Base-by-base conservation (phyloP, 1,140 invertebrate genomes). In the Sminthurides bifidus region DNA sequence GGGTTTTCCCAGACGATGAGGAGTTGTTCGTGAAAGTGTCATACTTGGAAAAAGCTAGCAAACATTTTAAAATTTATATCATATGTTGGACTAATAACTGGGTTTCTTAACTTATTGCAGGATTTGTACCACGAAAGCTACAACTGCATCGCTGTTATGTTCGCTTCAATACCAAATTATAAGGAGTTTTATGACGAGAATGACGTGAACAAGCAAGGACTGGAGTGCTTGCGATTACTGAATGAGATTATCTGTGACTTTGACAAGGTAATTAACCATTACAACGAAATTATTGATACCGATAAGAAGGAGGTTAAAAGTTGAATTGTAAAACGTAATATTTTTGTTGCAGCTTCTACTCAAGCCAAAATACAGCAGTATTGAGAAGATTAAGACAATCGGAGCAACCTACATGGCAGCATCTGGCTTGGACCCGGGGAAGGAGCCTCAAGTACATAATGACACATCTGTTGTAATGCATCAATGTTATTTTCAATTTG, bases 221-320 rank as follows among this genome's bases (percentile, higher is more conserved):
- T 97, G 8, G 94, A 97, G 70, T 98, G 92, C 70, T 71, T 98
- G 40, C 72, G 93, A 53, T 75, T 98, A 15, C 74, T 98, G 0
- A 98, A 98, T 69, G 94, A 98, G 74, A 97, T 98, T 57, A 95
- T 98, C 54, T 95, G 91, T 65, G 94, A 97, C 70, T 98, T 97
- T 73, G 94, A 98, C 71, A 92, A 95, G 79, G 88, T 92, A 73
- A 68, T 27, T 38, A 21, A 27, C 6, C 3, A 45, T 37, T 17
- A 37, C 33, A 37, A 37, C 10, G 12, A 37, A 12, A 12, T 37
- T 15, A n/a, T 30, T 29, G 21, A 29, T 48, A 15, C 1, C 31
- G 17, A 27, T 48, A 29, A 44, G 17, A 1, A 35, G 27, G 24
- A 31, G 51, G 29, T 52, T 19, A 24, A 24, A 54, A 46, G 26